phyloP scores from a whole-genome alignment of 1,140 invertebrate species.

The Tribolium madens region DNA sequence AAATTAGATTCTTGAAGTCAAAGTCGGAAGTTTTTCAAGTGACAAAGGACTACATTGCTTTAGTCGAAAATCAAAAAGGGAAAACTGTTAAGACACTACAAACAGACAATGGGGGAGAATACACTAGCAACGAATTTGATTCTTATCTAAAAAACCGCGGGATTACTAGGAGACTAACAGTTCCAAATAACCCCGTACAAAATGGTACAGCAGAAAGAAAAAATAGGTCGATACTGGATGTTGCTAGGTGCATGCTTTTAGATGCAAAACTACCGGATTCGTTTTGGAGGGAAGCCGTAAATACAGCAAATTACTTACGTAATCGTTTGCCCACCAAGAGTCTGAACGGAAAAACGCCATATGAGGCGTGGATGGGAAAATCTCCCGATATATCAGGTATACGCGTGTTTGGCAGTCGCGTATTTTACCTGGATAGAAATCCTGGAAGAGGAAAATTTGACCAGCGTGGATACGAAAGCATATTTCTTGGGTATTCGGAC shows the following conservation, averaged over 20 bases:
- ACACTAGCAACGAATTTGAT: background rate
- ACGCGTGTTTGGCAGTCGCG: background rate
- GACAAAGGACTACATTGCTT: conserved; percentile 14
- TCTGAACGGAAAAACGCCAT: conserved; percentile 23
- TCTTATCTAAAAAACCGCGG: background rate
- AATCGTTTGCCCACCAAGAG: background rate
- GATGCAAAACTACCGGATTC: background rate
- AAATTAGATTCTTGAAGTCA: conserved; percentile 21
- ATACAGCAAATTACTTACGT: background rate
- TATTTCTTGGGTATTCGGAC: conserved; percentile 26
- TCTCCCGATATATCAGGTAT: background rate
- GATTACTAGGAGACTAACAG: background rate
- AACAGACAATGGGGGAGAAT: conserved; percentile 2
- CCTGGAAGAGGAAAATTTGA: conserved; percentile 32
- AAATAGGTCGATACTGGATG: background rate
- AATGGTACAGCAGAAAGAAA: background rate
- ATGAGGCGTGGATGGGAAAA: conserved; percentile 36
- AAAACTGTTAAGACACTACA: background rate
- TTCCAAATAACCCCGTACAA: conserved; percentile 3
- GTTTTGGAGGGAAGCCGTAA: conserved; percentile 20
- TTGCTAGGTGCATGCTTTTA: background rate
- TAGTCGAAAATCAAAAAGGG: conserved; percentile 23
- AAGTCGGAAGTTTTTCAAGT: background rate
- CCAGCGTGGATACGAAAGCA: background rate
- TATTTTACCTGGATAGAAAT: background rate